Conservation (phyloP, 2,113 vertebrate species). For the Eubucco bourcierii region DNA sequence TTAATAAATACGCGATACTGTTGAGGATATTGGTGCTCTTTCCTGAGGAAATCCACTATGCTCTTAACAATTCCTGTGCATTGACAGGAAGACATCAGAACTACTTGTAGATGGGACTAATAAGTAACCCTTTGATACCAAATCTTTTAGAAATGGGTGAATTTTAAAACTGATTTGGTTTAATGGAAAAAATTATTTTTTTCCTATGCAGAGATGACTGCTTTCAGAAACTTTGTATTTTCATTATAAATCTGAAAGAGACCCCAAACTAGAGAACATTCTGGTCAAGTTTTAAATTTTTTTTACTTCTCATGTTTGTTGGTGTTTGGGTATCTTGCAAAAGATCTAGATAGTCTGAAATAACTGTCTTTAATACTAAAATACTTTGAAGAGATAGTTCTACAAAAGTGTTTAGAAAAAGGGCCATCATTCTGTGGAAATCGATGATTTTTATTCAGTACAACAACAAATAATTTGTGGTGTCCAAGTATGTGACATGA, state of each 20-base stretch:
- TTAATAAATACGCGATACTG: slow-evolving; percentile 20
- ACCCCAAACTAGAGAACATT: not conserved
- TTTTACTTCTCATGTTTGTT: not conserved
- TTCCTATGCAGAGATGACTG: not conserved
- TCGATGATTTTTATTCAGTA: not conserved
- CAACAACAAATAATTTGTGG: not conserved
- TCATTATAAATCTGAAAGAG: not conserved
- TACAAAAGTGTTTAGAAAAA: not conserved
- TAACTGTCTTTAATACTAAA: not conserved
- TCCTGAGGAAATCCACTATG: slow-evolving; percentile 50
- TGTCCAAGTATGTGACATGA: not conserved
- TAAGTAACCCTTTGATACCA: not conserved
- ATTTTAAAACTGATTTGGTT: not conserved
- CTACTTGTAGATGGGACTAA: not conserved
- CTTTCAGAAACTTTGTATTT: not conserved
- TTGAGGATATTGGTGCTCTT: slow-evolving; percentile 37
- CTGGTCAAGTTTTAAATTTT: not conserved
- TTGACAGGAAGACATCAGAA: not conserved
- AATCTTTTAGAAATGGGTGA: not conserved
- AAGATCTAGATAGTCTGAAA: not conserved
- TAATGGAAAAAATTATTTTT: not conserved
- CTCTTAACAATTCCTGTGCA: not conserved
- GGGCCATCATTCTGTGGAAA: not conserved
- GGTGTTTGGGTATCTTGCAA: not conserved
- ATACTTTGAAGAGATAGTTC: not conserved